A percentile compares a stretch with the other conserved stretches of the same genome.
Conservation (phyloP, 1,140 invertebrate genomes). For the Venturia canescens region DNA sequence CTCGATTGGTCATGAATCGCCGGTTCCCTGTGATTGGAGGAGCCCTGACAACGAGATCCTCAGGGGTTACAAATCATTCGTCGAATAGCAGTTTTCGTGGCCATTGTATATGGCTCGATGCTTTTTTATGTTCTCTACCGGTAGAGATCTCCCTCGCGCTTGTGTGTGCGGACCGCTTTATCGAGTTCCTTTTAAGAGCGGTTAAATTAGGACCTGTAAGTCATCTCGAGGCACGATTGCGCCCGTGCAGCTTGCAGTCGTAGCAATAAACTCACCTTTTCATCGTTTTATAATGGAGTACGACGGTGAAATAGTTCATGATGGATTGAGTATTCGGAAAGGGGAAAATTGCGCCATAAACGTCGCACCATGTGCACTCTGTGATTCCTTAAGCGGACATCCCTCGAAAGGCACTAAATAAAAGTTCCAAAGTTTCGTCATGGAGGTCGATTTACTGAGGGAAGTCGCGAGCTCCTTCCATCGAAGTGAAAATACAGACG, state of each 20-base stretch:
- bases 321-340: conserved; percentile 7
- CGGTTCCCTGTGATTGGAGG: conserved; percentile 23
- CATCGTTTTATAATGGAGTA: conserved; percentile 40
- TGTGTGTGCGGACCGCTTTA: background rate
- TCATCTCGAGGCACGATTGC: conserved; percentile 9
- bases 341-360: conserved; percentile 13
- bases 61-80: conserved; percentile 42
- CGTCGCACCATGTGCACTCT: background rate
- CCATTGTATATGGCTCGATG: conserved; percentile 21
- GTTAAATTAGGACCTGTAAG: conserved; percentile 46
- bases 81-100: conserved; percentile 36
- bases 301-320: background rate
- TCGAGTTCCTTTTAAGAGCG: conserved; percentile 26
- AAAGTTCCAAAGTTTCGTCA: background rate
- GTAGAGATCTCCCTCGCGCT: background rate
- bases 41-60: conserved; percentile 19
- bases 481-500: background rate
- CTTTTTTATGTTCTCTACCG: conserved; percentile 3
- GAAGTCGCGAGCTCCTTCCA: background rate
- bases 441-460: background rate
- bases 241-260: conserved; percentile 23
- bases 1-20: conserved; percentile 41
- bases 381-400: conserved; percentile 6
- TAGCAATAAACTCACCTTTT: conserved; percentile 31
- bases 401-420: background rate